Base-by-base conservation (phyloP, 2,113 vertebrate genomes). In the Forbesichthys agassizii region DNA sequence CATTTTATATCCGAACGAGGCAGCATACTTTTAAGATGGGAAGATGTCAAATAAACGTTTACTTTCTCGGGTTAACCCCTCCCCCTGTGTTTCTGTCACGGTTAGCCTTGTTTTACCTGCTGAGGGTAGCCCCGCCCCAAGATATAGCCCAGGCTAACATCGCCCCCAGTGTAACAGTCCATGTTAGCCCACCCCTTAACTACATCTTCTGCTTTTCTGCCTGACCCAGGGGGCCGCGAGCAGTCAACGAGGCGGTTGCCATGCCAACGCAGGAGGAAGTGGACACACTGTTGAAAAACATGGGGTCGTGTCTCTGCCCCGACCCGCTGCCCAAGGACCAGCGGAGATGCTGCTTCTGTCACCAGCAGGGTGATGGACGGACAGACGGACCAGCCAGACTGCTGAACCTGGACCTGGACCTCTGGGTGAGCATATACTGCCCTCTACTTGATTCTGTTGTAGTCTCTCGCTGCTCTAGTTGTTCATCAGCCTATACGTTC, bases 361-460 rank as follows among this genome's bases (percentile, higher is more conserved):
- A 96, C 0, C 95, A 96, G 77, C 95, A 95, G 71, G 98, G 98
- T 0, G 98, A 99, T 0, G 97, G 98, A 8, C 69, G 85, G 71
- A 99, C 98, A 0, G 96, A 99, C 14, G 98, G 98, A 3, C 94
- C 98, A 0, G 98, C 96, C 1, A 87, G 98, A 66, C 94, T 99
- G 8, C 95, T 99, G 51, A 99, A 99, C 88, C 93, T 99, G 33
- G 97, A 99, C 90, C 89, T 99, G 86, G 97, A 99, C 80, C 90
- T 99, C 66, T 99, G 98, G 98, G 97, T 99, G 83, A 85, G 89
- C 18, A 14, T 6, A 4, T 60, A 11, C 11, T 57, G 55, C 11
- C 4, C 33, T 60, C 11, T 60, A 42, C 55, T 60, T 33, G 33
- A 11, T 33, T 60, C 13, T 42, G 12, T 42, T 52, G 49, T 52